Percentiles rank a stretch among this genome's conserved stretches.
Conservation (phyloP, 2,113 vertebrate species). For the Cettia cetti region DNA sequence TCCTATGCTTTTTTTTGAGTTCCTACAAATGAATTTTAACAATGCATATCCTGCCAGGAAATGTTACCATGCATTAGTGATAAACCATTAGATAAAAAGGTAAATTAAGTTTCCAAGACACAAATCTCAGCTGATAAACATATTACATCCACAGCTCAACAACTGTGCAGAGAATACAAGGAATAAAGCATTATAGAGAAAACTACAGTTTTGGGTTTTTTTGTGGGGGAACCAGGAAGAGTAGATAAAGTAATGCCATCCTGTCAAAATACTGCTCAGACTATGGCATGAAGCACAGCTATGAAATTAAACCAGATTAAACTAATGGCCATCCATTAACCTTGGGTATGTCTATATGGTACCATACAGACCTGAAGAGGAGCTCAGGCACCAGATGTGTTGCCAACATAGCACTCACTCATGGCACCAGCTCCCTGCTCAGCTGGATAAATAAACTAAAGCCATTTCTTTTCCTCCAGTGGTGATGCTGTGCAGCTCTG, state of each 20-base stretch:
- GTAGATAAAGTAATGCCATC: not conserved
- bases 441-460: not conserved
- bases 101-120: constrained; percentile 34
- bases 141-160: constrained; percentile 18
- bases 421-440: not conserved
- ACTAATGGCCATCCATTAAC: not conserved
- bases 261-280: not conserved
- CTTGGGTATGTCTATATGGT: not conserved
- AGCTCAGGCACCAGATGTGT: not conserved
- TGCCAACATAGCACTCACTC: not conserved
- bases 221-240: not conserved
- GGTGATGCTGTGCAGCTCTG: not conserved
- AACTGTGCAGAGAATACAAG: not conserved
- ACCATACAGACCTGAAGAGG: not conserved
- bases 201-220: not conserved
- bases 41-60: constrained; percentile 70
- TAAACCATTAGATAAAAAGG: constrained; percentile 42
- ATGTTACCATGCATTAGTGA: constrained; percentile 41
- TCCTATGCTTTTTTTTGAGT: not conserved
- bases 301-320: not conserved
- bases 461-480: not conserved
- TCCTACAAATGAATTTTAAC: constrained; percentile 10
- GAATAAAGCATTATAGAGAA: not conserved
- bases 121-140: constrained; percentile 17
- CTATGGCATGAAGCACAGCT: not conserved